Evolutionary conservation across 1,140 invertebrate genomes (phyloP), one percentile per base, ranked within the genome.

Genomic region (Dreissena rostriformis): DNA sequence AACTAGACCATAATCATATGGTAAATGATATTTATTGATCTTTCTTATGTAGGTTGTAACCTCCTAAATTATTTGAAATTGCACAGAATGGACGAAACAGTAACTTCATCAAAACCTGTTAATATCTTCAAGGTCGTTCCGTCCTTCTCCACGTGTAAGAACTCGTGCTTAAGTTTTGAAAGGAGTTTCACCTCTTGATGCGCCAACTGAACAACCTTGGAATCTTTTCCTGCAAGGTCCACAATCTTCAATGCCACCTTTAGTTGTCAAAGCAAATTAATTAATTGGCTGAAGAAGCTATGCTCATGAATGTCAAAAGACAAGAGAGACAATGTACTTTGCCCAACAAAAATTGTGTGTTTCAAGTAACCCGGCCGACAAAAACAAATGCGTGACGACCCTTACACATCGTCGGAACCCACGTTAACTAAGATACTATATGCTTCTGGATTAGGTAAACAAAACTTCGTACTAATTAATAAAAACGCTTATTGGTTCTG

Each of bases 171-270:
- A 6, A 81, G 53, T 7, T 24, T 49, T 5, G 78, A 67, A 26
- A 81, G 22, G 11, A 81, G 68, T 52, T 71, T 24, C 10, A 81
- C 53, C 55, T 81, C 78, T 29, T 81, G 78, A 14, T 71, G 11
- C 15, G 78, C 61, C 52, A 53, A 49, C 52, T 61, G 26, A 29
- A 81, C 28, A n/a, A 57, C 78, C 39, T 81, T 71, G 7, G 68
- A 53, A 24, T 53, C 19, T 24, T 22, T 14, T 0, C 78, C 78
- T 51, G 19, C 53, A 57, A 81, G 53, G 15, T 71, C n/a, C n/a
- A 65, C 52, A 19, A 72, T 53, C 39, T 81, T 81, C 51, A 81
- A 26, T 14, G 78, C 78, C 22, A 76, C 29, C 74, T 76, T 28
- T 49, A 76, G 63, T 63, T 8, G 39, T 39, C 2, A 39, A 39